Base-by-base conservation (phyloP, 1,140 invertebrate genomes). In the Psilanteris sp. region DNA sequence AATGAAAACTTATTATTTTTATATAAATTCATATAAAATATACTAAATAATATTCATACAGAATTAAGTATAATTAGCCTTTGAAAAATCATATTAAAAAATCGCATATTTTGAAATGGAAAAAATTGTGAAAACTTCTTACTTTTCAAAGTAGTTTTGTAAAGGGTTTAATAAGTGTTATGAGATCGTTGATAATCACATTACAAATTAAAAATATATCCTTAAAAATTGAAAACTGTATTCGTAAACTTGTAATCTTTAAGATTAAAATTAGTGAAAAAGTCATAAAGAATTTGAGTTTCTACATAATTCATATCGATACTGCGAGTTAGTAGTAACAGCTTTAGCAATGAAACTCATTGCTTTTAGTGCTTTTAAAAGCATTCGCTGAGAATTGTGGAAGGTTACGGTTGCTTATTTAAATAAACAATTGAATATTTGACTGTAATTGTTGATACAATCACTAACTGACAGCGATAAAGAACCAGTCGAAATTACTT, bases 281-380 rank as follows among this genome's bases (percentile, higher is more conserved):
- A 27, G 8, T 7, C 3, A 4, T 2, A 18, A 18, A 24, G 13
- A 41, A 6, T 22, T 24, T 20, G 18, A 48, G 13, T 32, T 50
- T 10, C 31, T 16, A 15, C 14, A 48, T 34, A 52, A 34, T 37
- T 34, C 32, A 31, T 34, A 48, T 39, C 57, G 57, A 62, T 62
- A 48, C 24, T 29, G 15, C 15, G 15, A 50, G 44, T 50, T 41
- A 62, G 55, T 46, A n/a, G n/a, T 20, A 36, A 46, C 41, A 10
- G 27, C 32, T 37, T 59, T 74, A 50, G 55, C 62, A 75, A 75
- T 68, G 48, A 57, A 62, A 68, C 43, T 75, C 62, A 75, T 75
- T 52, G 46, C 52, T n/a, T n/a, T n/a, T n/a, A n/a, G n/a, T n/a
- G n/a, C n/a, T n/a, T 70, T 77, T 71, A 77, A 71, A 71, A 71